These are phyloP conservation scores for Isoperla grammatica DNA, from an alignment of 2,888 invertebrate species.

Conservation along the genomic window DNA sequence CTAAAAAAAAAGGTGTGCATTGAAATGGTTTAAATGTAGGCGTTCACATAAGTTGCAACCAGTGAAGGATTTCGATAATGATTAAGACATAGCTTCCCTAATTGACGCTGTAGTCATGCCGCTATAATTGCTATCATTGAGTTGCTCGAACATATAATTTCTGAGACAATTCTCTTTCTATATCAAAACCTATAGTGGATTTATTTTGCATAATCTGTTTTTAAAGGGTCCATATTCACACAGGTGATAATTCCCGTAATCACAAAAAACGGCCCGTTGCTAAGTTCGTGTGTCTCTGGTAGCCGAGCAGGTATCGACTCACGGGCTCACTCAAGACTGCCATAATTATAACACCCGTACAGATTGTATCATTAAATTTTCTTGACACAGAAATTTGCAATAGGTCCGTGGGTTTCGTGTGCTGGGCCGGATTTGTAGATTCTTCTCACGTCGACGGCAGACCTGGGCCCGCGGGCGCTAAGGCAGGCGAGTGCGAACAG, in stretches of 20 bases:
- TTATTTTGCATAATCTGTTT: conserved; percentile 21
- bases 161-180: not conserved
- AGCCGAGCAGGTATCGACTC: not conserved
- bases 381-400: conserved; percentile 1
- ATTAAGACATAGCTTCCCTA: not conserved
- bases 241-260: not conserved
- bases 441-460: not conserved
- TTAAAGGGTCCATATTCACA: conserved; percentile 1
- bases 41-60: not conserved
- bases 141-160: not conserved
- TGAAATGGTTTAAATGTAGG: not conserved
- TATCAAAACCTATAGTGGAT: not conserved
- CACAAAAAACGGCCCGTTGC: not conserved
- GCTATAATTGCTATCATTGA: not conserved
- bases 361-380: conserved; percentile 2
- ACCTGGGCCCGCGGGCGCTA: not conserved
- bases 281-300: not conserved
- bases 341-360: not conserved
- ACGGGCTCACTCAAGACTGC: not conserved
- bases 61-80: not conserved
- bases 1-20: not conserved
- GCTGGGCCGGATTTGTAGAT: not conserved
- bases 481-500: not conserved
- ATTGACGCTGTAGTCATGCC: not conserved
- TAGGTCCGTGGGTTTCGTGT: not conserved